A percentile compares a stretch with the other conserved stretches of the same genome.
Evolutionary conservation across 1,140 invertebrate genomes (phyloP).

Genomic region (Magallana angulata): DNA sequence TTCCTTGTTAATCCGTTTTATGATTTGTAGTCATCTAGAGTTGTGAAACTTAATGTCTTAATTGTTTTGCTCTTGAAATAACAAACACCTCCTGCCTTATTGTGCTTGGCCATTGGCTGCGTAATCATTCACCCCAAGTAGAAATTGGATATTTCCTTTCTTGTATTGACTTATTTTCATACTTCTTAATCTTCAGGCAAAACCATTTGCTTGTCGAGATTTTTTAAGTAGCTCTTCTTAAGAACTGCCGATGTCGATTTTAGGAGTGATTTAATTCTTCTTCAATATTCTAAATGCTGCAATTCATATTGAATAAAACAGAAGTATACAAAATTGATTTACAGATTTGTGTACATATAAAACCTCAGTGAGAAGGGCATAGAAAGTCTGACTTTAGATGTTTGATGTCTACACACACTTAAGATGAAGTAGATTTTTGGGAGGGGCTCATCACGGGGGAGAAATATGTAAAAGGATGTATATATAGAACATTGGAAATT

Average conservation of each 20-base stretch:
- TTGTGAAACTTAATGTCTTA: slow-evolving; percentile 21
- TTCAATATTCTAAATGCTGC: background rate
- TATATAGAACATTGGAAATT: too few species aligned
- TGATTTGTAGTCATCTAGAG: background rate
- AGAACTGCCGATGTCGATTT: slow-evolving; percentile 19
- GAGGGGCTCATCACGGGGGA: slow-evolving; percentile 10
- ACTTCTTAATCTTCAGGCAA: slow-evolving; percentile 31
- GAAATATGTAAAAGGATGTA: too few species aligned
- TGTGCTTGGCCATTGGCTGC: slow-evolving; percentile 1
- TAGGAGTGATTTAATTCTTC: slow-evolving; percentile 25
- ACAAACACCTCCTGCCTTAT: slow-evolving; percentile 7
- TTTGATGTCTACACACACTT: slow-evolving; percentile 15
- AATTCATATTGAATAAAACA: slow-evolving; percentile 6
- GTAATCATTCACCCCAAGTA: slow-evolving; percentile 24
- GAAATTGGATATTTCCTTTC: slow-evolving; percentile 34
- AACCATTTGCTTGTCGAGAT: slow-evolving; percentile 27
- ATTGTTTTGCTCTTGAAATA: slow-evolving; percentile 29
- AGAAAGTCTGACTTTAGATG: background rate
- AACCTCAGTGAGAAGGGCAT: background rate
- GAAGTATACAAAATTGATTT: slow-evolving; percentile 19
- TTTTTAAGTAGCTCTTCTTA: slow-evolving; percentile 29
- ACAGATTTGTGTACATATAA: background rate
- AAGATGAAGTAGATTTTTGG: slow-evolving; percentile 20
- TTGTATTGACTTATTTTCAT: slow-evolving; percentile 25
- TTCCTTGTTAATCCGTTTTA: background rate